Conservation (phyloP, 2,113 vertebrate species). For the Anthoscopus minutus region DNA sequence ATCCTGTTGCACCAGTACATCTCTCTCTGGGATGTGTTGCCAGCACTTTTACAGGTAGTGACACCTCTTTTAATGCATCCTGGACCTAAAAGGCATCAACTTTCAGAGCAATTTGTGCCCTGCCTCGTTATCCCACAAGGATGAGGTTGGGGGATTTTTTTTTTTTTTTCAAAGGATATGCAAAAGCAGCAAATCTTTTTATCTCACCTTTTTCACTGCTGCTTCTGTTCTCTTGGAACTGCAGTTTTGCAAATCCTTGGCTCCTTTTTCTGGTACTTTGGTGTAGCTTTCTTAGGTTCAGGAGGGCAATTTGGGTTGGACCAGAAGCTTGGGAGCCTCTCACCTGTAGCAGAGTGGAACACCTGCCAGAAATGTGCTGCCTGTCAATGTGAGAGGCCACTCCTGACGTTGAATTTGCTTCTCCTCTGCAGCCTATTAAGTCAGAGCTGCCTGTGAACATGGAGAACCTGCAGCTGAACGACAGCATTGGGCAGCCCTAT, state of each 20-base stretch:
- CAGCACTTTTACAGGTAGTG: constrained; percentile 71
- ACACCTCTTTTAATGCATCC: neutral
- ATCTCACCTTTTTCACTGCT: neutral
- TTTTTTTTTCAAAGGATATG: neutral
- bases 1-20: constrained; percentile 72
- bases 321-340: neutral
- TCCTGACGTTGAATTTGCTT: accelerated
- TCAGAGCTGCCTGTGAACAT: constrained; percentile 82
- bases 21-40: constrained; percentile 84
- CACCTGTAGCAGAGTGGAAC: neutral
- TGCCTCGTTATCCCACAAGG: neutral
- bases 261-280: neutral
- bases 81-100: neutral
- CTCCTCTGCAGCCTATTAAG: constrained; percentile 74
- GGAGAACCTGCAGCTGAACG: constrained; percentile 87
- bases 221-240: neutral
- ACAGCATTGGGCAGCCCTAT: constrained; percentile 81
- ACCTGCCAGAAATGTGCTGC: neutral
- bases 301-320: neutral
- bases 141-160: neutral
- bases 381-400: neutral
- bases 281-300: neutral
- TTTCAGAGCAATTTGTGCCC: neutral
- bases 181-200: neutral
- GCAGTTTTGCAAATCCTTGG: neutral